Conservation (phyloP, 2,888 invertebrate genomes). For the Cremastinae sp. region DNA sequence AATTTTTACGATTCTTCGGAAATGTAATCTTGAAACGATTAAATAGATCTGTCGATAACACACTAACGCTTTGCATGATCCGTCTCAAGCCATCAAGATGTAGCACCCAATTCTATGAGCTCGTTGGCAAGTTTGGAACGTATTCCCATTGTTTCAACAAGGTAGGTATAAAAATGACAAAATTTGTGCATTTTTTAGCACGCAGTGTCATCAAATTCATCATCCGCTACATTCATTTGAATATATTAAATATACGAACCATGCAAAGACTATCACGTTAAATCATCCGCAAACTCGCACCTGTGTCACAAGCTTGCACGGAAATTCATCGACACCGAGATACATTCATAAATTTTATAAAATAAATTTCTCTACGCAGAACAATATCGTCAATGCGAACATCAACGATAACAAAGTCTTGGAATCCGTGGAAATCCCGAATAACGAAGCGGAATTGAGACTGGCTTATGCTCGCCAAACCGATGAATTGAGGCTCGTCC, state of each 20-base stretch:
- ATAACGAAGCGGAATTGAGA: conserved; percentile 83
- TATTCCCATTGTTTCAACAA: conserved; percentile 70
- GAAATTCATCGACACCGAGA: background rate
- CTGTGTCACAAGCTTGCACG: conserved; percentile 28
- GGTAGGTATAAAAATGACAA: conserved; percentile 68
- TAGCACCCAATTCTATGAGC: conserved; percentile 76
- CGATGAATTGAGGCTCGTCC: conserved; percentile 89
- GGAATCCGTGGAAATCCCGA: conserved; percentile 75
- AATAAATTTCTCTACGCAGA: conserved; percentile 67
- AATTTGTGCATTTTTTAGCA: conserved; percentile 51
- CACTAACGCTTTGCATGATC: conserved; percentile 77
- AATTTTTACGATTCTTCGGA: conserved; percentile 9
- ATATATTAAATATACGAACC: conserved; percentile 7
- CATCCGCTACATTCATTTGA: conserved; percentile 44
- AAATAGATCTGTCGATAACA: conserved; percentile 66
- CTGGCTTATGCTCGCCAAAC: conserved; percentile 89
- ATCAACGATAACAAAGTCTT: conserved; percentile 74
- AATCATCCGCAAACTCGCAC: conserved; percentile 7
- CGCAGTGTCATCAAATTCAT: conserved; percentile 9
- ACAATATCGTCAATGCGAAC: conserved; percentile 72
- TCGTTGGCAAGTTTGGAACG: conserved; percentile 75
- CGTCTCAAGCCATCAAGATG: conserved; percentile 74
- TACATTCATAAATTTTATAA: conserved; percentile 8
- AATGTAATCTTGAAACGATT: conserved; percentile 3
- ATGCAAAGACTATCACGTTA: conserved; percentile 48